Evolutionary conservation across 1,140 invertebrate genomes (phyloP), one percentile per base, ranked within the genome.

Genomic region (Saxidomus purpurata): DNA sequence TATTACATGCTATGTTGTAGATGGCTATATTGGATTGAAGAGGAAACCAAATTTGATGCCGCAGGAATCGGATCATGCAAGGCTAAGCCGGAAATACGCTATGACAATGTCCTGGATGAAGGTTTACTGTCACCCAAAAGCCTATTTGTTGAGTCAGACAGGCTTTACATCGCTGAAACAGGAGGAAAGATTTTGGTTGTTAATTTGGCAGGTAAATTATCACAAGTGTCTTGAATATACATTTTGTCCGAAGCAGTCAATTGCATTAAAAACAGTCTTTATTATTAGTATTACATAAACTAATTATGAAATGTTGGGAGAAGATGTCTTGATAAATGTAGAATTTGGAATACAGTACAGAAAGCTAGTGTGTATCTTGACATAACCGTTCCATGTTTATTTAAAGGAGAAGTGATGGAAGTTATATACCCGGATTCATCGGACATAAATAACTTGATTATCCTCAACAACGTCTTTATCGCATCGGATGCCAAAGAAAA

Each of bases 1-100:
- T n/a, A n/a, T n/a, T n/a, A n/a, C n/a, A n/a, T n/a, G n/a, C n/a
- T n/a, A n/a, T n/a, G n/a, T 34, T 49, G 17, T 55, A 94, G 93
- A 67, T 74, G 91, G 74, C 49, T 94, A 49, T 94, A 91, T 71
- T 94, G 93, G 93, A 92, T 92, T 28, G 92, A 94, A 67, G 92
- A 91, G 80, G 90, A 92, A 17, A 86, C 69, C 9, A 91, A 91
- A 47, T 77, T 71, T 49, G 40, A 83, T 9, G 89, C 89, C 19
- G 81, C 93, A n/a, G 89, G 88, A 74, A 90, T 94, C 15, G 74
- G 91, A 25, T 90, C 83, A 17, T 83, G 89, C 15, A 89, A 85
- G 63, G 69, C 91, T 15, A 93, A 89, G 92, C 25, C 49, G 61
- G 9, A 82, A 90, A 63, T 80, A 31, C 13, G 89, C 86, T 77